Evolutionary conservation across 2,113 vertebrate species (phyloP).

Genomic region (Montifringilla adamsi): DNA sequence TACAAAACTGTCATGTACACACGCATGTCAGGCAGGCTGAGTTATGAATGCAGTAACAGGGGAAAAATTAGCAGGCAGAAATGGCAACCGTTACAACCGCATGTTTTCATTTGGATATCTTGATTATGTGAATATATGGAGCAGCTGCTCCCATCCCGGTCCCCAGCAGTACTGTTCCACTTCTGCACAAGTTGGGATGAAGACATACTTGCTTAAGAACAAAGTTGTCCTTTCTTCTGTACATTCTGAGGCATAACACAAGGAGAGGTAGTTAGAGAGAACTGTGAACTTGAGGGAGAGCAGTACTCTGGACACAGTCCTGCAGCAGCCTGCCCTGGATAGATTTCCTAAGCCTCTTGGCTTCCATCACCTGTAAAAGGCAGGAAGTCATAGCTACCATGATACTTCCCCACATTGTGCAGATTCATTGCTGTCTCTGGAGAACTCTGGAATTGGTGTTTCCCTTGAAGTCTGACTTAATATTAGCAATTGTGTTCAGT

Average conservation of each 20-base stretch:
- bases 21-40: background rate
- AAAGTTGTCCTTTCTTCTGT: background rate
- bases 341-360: background rate
- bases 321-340: background rate
- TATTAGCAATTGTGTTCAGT: background rate
- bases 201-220: background rate
- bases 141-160: background rate
- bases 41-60: background rate
- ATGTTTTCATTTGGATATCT: background rate
- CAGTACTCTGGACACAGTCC: background rate
- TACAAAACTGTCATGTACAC: background rate
- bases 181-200: background rate
- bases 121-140: background rate
- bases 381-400: background rate
- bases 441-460: background rate
- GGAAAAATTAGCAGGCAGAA: slow-evolving; percentile 25
- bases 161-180: background rate
- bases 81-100: background rate
- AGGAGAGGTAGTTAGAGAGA: background rate
- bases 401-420: background rate
- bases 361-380: background rate
- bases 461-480: background rate
- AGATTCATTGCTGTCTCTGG: background rate
- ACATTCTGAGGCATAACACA: background rate
- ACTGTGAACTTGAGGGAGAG: background rate